Conservation (phyloP, 2,113 vertebrate species). For the Scopus umbretta region DNA sequence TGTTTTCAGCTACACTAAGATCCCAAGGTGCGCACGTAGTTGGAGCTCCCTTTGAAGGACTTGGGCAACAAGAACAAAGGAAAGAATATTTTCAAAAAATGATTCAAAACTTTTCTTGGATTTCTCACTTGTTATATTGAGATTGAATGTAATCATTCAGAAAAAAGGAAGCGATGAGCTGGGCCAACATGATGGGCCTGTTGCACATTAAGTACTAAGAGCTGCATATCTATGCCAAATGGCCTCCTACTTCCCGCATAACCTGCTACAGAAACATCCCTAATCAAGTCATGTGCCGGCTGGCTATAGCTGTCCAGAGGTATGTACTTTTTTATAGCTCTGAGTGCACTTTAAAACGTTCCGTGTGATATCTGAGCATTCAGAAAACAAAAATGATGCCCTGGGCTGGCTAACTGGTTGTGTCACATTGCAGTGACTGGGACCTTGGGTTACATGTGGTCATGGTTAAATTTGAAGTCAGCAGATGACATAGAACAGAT, state of each 20-base stretch:
- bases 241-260: neutral
- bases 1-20: neutral
- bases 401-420: neutral
- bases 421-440: neutral
- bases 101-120: neutral
- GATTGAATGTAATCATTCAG: neutral
- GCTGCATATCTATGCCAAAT: neutral
- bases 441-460: neutral
- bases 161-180: neutral
- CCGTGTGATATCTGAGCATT: neutral
- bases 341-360: neutral
- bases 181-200: neutral
- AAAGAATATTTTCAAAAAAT: neutral
- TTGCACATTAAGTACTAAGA: neutral
- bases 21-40: rapidly evolving
- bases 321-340: neutral
- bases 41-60: neutral
- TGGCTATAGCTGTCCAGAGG: neutral
- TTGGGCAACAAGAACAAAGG: neutral
- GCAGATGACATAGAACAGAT: neutral
- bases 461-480: neutral
- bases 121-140: neutral
- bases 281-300: neutral
- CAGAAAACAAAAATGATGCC: neutral
- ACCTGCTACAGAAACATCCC: neutral